Percentiles rank a stretch among this genome's conserved stretches.
These are phyloP conservation scores for Allacma fusca DNA, from an alignment of 2,888 invertebrate species.

Conservation along the genomic window DNA sequence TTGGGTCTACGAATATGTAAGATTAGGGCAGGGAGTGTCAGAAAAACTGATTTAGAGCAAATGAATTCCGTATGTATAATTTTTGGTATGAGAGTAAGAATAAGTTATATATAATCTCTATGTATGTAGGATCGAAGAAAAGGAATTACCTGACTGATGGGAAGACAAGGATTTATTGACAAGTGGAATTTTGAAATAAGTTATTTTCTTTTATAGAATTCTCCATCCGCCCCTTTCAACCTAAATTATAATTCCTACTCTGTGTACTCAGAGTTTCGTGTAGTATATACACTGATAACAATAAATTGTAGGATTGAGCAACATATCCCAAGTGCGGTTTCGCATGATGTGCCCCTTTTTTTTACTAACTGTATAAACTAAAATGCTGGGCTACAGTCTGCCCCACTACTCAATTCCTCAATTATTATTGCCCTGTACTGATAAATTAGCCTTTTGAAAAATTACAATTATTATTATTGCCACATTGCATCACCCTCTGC, in stretches of 20 bases:
- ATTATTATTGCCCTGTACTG: neutral
- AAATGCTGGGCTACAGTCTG: neutral
- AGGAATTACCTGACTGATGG: neutral
- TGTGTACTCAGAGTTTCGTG: neutral
- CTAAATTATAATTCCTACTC: conserved; percentile 14
- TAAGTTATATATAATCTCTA: too few relatives aligned
- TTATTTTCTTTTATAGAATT: conserved; percentile 20
- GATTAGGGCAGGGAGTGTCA: too few relatives aligned
- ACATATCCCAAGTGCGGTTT: neutral
- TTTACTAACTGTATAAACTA: neutral
- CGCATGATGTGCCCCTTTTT: neutral
- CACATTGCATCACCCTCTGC: neutral
- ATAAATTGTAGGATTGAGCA: conserved; percentile 19
- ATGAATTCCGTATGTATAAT: too few relatives aligned
- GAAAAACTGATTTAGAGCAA: too few relatives aligned
- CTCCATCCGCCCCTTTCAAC: conserved; percentile 20
- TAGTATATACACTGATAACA: neutral
- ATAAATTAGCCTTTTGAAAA: conserved; percentile 14
- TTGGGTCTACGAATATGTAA: too few relatives aligned
- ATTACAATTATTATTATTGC: conserved; percentile 4
- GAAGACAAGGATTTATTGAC: conserved; percentile 12
- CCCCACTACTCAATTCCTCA: too few relatives aligned
- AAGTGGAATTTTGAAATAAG: neutral
- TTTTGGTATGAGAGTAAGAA: too few relatives aligned
- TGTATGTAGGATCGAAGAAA: too few relatives aligned